Percentiles rank a stretch among this genome's conserved stretches.
Evolutionary conservation across 2,113 vertebrate genomes (phyloP).

Genomic region (Calypte anna): DNA sequence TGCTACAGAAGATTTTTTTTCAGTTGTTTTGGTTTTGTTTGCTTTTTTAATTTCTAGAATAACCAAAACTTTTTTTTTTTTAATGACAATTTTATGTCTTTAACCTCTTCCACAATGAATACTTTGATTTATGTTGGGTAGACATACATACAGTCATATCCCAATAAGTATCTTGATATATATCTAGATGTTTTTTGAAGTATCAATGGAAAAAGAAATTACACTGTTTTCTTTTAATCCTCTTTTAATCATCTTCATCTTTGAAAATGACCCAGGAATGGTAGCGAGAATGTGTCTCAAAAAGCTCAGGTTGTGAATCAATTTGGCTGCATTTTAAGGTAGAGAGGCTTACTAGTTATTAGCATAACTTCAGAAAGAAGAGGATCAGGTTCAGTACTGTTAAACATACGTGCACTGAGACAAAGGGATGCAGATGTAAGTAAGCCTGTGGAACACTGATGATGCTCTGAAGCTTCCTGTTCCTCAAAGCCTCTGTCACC

Average conservation of each 20-base stretch:
- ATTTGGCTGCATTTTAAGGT: neutral
- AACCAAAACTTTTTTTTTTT: neutral
- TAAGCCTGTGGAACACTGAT: neutral
- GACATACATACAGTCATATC: neutral
- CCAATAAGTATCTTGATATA: neutral
- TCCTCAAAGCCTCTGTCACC: neutral
- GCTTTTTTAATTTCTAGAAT: neutral
- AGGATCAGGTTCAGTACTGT: neutral
- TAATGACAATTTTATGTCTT: neutral
- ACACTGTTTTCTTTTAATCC: neutral
- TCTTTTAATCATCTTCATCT: neutral
- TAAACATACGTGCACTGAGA: neutral
- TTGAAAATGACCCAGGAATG: neutral
- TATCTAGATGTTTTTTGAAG: neutral
- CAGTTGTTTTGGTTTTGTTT: neutral
- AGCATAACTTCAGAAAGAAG: neutral
- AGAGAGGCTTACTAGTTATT: neutral
- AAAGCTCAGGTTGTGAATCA: neutral
- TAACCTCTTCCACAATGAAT: neutral
- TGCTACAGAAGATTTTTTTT: neutral
- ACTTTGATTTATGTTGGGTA: neutral
- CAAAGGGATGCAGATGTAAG: neutral
- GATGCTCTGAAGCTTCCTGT: neutral
- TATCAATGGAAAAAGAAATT: accelerated
- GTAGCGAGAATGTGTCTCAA: neutral